phyloP scores from a whole-genome alignment of 2,113 vertebrate genomes.

The Rhea americana region DNA sequence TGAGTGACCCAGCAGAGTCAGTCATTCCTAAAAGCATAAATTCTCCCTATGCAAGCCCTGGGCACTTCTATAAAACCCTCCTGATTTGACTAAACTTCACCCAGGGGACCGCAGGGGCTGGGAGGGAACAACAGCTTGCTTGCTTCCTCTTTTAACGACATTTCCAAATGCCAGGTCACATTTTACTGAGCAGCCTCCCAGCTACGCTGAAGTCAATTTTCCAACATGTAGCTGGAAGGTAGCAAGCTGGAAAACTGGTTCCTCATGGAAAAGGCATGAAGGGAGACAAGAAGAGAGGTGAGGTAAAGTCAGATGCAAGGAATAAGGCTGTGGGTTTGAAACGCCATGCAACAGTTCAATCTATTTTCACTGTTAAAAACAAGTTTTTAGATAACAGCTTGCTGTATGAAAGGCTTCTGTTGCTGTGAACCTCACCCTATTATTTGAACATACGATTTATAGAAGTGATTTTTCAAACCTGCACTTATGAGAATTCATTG shows the following conservation, averaged over 20 bases:
- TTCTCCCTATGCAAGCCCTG: neutral
- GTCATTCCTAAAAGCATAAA: neutral
- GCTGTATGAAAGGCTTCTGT: neutral
- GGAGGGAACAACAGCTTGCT: neutral
- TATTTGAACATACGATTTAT: neutral
- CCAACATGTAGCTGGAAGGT: accelerated
- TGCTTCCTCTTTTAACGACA: neutral
- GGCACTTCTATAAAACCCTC: accelerated
- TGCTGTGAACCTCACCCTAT: neutral
- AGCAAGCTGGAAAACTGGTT: neutral
- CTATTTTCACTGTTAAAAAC: slow-evolving; percentile 4
- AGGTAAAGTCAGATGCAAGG: neutral
- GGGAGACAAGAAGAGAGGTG: neutral
- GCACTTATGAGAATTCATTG: slow-evolving; percentile 42
- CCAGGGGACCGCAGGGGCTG: accelerated
- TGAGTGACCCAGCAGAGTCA: neutral
- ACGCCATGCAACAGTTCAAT: slow-evolving; percentile 41
- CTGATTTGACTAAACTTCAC: neutral
- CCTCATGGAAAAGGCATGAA: neutral
- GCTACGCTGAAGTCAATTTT: neutral
- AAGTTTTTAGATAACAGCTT: slow-evolving; percentile 13
- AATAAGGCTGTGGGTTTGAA: slow-evolving; percentile 18
- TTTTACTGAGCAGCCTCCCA: neutral
- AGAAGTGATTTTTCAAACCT: slow-evolving; percentile 56
- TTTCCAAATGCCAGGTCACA: neutral